Percentiles rank a stretch among this genome's conserved stretches.
phyloP scores from a whole-genome alignment of 2,888 invertebrate species.

The Trichogramma dendrolimi region DNA sequence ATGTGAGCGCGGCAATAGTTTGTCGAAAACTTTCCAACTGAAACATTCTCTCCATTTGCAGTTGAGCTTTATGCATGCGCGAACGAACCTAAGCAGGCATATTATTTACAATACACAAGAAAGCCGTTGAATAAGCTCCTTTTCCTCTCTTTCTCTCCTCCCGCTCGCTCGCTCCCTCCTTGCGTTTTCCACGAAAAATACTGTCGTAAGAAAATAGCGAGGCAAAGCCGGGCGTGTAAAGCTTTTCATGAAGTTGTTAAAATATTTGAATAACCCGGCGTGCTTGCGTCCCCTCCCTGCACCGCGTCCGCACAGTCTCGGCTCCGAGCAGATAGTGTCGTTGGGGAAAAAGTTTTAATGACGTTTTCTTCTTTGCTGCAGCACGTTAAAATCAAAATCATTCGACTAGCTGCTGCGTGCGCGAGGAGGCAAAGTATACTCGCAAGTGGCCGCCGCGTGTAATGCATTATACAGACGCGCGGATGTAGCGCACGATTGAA shows the following conservation, averaged over 20 bases:
- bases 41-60: too few species aligned
- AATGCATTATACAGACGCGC: not conserved
- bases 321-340: too few species aligned
- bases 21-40: too few species aligned
- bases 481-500: too few species aligned
- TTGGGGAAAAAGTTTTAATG: conserved; percentile 23
- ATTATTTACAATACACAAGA: conserved; percentile 11
- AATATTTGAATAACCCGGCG: conserved; percentile 23
- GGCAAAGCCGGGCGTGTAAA: not conserved
- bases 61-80: too few species aligned
- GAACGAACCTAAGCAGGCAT: not conserved
- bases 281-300: not conserved
- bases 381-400: conserved; percentile 21
- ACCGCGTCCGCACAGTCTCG: too few species aligned
- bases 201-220: too few species aligned
- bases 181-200: too few species aligned
- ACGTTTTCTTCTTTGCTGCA: conserved; percentile 19
- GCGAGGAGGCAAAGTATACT: conserved; percentile 12
- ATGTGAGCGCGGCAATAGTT: not conserved
- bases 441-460: conserved; percentile 8
- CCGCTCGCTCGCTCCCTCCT: too few species aligned
- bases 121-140: not conserved
- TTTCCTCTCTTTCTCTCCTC: too few species aligned
- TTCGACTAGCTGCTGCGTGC: conserved; percentile 7
- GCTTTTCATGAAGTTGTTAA: conserved; percentile 9